phyloP scores from a whole-genome alignment of 2,113 vertebrate genomes.

The Hymenochirus boettgeri region DNA sequence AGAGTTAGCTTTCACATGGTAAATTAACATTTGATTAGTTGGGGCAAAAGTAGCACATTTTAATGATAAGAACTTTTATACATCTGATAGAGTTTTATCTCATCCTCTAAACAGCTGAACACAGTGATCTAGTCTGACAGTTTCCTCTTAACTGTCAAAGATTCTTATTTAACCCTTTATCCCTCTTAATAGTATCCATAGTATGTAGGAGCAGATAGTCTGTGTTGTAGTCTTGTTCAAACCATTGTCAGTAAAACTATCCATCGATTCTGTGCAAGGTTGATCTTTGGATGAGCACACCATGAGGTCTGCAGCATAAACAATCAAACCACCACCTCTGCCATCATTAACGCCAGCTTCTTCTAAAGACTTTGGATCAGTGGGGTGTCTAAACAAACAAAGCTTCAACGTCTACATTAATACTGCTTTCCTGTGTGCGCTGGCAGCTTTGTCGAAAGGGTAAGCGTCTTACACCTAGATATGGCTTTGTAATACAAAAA shows the following conservation, averaged over 20 bases:
- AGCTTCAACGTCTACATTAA: constrained; percentile 10
- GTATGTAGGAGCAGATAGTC: not conserved
- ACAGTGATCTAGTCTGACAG: too few species aligned
- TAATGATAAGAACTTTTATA: too few species aligned
- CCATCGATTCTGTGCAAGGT: not conserved
- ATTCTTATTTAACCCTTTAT: too few species aligned
- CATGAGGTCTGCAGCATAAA: constrained; percentile 1
- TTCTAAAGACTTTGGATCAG: constrained; percentile 15
- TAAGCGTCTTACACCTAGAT: constrained; percentile 10
- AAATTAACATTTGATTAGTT: too few species aligned
- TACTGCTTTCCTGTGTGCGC: constrained; percentile 2
- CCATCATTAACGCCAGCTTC: constrained; percentile 23
- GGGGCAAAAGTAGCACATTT: too few species aligned
- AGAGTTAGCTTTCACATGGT: too few species aligned
- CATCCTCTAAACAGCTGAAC: too few species aligned
- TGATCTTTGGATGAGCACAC: not conserved
- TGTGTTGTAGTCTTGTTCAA: not conserved
- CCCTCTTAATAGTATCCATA: too few species aligned
- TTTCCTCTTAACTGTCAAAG: too few species aligned
- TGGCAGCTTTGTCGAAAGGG: not conserved
- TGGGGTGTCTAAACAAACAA: constrained; percentile 11
- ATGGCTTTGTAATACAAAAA: constrained; percentile 4
- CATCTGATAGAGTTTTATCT: too few species aligned
- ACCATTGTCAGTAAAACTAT: constrained; percentile 3
- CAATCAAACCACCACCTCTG: constrained; percentile 21